phyloP scores from a whole-genome alignment of 2,113 vertebrate species.

The Istiophorus platypterus region DNA sequence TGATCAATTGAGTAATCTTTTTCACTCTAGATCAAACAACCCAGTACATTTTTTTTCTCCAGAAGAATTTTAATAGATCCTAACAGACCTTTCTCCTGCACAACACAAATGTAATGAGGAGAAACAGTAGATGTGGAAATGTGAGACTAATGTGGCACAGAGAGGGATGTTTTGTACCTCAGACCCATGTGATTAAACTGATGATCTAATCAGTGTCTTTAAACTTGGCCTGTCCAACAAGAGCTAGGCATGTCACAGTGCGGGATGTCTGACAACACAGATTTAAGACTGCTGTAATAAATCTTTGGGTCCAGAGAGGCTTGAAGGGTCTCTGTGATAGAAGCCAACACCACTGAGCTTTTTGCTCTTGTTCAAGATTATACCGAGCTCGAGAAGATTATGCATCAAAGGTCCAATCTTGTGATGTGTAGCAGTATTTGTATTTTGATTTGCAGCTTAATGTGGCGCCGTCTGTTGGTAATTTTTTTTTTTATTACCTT shows the following conservation, averaged over 20 bases:
- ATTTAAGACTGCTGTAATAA: conserved; percentile 41
- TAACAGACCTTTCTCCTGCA: conserved; percentile 5
- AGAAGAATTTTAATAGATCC: conserved; percentile 25
- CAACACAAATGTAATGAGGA: background rate
- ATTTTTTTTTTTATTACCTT: conserved; percentile 33
- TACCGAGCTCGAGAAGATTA: conserved; percentile 49
- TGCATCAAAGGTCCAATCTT: conserved; percentile 31
- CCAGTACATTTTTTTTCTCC: conserved; percentile 4
- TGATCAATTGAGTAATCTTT: background rate
- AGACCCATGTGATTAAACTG: conserved; percentile 45
- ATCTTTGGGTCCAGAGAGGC: conserved; percentile 12
- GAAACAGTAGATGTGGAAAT: conserved; percentile 20
- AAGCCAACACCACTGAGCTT: conserved; percentile 14
- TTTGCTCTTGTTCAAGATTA: conserved; percentile 43
- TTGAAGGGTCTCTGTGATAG: conserved; percentile 10
- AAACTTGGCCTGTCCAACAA: conserved; percentile 19
- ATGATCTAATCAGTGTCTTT: conserved; percentile 50
- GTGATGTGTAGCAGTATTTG: conserved; percentile 42
- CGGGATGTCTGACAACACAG: conserved; percentile 29
- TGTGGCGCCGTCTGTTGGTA: conserved; percentile 17
- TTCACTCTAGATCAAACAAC: conserved; percentile 7
- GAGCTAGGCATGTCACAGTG: conserved; percentile 59
- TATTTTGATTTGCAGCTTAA: conserved; percentile 62
- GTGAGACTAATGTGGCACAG: conserved; percentile 38
- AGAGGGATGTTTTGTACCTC: conserved; percentile 29